Evolutionary conservation across 2,888 invertebrate genomes (phyloP), one percentile per base, ranked within the genome.

Genomic region (Polydrusus tereticollis): DNA sequence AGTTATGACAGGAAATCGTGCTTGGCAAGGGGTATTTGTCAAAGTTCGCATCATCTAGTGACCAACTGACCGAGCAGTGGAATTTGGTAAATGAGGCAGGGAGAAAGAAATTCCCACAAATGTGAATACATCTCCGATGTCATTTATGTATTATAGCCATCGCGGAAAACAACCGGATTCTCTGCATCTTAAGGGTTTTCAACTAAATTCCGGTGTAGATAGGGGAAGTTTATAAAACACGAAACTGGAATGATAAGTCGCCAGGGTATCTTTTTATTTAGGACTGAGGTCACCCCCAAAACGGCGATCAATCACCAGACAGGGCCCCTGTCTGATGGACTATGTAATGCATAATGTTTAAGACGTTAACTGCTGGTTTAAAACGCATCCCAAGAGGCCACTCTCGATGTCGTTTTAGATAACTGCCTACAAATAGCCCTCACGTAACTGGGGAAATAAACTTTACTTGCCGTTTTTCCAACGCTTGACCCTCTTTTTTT

Each of bases 331-430:
- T 77, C 79, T 81, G 82, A 81, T 81, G 78, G 81, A 77, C 81
- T 81, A 79, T 83, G 83, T 85, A 84, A 85, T 85, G 84, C 81
- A 82, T 83, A 84, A 84, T 85, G 83, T 83, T 84, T 83, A 85
- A 85, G 85, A 85, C 84, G 84, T 85, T 85, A 85, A 84, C 85
- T 83, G 83, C 83, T 81, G 83, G 83, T 84, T 84, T 85, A 83
- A 83, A 83, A 77, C 79, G 78, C 77, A 79, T 82, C 84, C 83
- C 85, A 75, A 72, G 84, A 82, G 85, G 81, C 81, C 80, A 82
- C 81, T 85, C 83, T 76, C 75, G 77, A 78, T 76, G 78, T 79
- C 78, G 78, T 77, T 78, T 80, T 79, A 81, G 81, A 82, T 82
- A 81, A 80, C 78, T 79, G 79, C 76, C 76, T 78, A 81, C 81